Percentiles rank a stretch among this genome's conserved stretches.
These are phyloP conservation scores for Erannis defoliaria DNA, from an alignment of 2,888 invertebrate species.

Conservation along the genomic window DNA sequence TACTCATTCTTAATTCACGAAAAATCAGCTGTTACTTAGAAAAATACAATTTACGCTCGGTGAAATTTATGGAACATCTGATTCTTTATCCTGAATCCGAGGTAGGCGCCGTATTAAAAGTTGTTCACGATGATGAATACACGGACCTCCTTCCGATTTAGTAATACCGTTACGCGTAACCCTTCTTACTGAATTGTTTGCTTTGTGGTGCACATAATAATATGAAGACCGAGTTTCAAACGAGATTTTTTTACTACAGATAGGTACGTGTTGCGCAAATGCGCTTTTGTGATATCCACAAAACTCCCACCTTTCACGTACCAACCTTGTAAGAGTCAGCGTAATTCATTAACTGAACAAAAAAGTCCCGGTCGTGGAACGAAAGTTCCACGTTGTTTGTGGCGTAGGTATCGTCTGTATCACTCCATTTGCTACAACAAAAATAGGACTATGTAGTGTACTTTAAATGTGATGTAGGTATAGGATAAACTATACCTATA, in stretches of 20 bases:
- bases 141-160: no score
- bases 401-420: constrained; percentile 50
- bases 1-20: no score
- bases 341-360: constrained; percentile 69
- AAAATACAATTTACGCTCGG: no score
- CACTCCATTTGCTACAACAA: constrained; percentile 68
- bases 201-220: background rate
- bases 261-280: background rate
- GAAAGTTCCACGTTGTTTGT: constrained; percentile 74
- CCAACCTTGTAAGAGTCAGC: constrained; percentile 70
- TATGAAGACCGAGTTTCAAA: background rate
- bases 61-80: no score
- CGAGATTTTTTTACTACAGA: background rate
- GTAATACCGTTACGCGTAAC: no score
- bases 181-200: no score
- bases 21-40: no score
- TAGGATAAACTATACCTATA: no score
- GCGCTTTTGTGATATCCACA: constrained; percentile 11
- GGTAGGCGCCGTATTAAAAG: no score
- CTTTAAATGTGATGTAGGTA: background rate
- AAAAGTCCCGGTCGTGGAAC: constrained; percentile 75
- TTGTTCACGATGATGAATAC: no score
- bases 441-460: background rate
- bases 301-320: constrained; percentile 19
- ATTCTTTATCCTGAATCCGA: no score